These are phyloP conservation scores for Leptinotarsa texana DNA, from an alignment of 1,140 invertebrate species.

Conservation along the genomic window DNA sequence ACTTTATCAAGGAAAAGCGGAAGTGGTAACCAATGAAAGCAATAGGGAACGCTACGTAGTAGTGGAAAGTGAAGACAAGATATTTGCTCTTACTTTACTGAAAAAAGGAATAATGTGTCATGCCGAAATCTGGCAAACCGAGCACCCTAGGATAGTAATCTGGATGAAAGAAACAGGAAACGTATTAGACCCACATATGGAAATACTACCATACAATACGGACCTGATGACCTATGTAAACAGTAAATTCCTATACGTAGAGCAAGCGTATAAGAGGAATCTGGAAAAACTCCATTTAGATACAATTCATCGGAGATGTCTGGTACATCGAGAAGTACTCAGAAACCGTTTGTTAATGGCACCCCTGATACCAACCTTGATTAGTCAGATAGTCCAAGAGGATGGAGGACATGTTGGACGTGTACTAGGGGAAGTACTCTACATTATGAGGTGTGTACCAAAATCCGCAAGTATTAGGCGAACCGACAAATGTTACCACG, in stretches of 20 bases:
- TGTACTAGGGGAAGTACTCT: background rate
- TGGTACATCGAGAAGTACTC: background rate
- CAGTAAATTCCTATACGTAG: background rate
- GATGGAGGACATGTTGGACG: too few relatives aligned
- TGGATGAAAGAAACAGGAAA: background rate
- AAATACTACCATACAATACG: background rate
- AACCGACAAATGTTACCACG: background rate
- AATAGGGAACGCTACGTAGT: slow-evolving; percentile 16
- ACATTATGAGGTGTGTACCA: background rate
- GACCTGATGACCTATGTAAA: background rate
- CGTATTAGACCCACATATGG: background rate
- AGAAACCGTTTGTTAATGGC: background rate
- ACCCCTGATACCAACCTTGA: background rate
- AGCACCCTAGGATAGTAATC: slow-evolving; percentile 6
- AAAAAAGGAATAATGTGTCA: slow-evolving; percentile 9
- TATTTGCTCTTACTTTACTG: slow-evolving; percentile 16
- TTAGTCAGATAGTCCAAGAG: too few relatives aligned
- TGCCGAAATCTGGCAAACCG: slow-evolving; percentile 18
- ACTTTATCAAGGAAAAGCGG: background rate
- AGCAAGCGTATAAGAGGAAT: background rate
- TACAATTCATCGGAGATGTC: background rate
- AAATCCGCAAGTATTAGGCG: background rate
- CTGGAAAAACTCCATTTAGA: background rate
- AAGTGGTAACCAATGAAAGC: background rate
- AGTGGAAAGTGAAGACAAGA: slow-evolving; percentile 15